Conservation (phyloP, 2,113 vertebrate genomes). For the Brachypodius melanocephalos region DNA sequence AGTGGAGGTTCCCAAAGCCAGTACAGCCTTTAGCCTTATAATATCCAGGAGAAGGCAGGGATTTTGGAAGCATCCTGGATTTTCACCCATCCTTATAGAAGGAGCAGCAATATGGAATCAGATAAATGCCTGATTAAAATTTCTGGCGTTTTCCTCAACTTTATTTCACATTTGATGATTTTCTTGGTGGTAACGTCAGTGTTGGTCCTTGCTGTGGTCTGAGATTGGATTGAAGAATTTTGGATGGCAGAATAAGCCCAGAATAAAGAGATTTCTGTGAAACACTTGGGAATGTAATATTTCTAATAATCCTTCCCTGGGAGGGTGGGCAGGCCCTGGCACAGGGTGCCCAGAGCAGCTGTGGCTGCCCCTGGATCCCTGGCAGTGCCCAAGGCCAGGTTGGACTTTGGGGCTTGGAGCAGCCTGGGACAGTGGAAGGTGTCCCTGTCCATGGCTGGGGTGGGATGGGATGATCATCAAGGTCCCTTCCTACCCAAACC, state of each 20-base stretch:
- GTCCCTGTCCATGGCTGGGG: neutral
- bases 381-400: fast-evolving
- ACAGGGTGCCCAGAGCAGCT: neutral
- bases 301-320: neutral
- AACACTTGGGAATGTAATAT: neutral
- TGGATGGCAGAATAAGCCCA: neutral
- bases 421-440: fast-evolving
- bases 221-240: neutral
- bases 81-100: neutral
- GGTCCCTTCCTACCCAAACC: neutral
- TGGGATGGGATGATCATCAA: neutral
- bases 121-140: neutral
- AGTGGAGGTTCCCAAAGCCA: neutral
- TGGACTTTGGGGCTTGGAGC: neutral
- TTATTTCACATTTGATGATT: neutral
- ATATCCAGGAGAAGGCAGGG: neutral
- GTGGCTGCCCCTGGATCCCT: neutral
- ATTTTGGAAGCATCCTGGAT: neutral
- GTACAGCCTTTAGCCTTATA: neutral
- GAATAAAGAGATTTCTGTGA: neutral
- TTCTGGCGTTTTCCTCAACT: neutral
- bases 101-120: neutral
- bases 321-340: neutral
- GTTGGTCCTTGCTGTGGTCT: neutral
- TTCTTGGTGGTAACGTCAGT: fast-evolving